Conservation (phyloP, 2,888 invertebrate genomes). For the Leptothorax acervorum region DNA sequence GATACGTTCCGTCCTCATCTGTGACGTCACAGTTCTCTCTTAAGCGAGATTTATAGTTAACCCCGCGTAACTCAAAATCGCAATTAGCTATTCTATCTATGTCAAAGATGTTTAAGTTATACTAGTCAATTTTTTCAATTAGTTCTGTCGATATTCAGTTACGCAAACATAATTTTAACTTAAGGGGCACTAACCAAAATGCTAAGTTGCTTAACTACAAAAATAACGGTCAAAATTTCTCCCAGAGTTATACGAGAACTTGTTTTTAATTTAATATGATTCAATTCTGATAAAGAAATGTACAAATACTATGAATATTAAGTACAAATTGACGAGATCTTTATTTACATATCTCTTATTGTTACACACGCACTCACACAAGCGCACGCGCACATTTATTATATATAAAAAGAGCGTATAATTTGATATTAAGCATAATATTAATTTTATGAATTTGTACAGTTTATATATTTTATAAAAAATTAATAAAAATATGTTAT, state of each 20-base stretch:
- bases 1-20: too few species aligned
- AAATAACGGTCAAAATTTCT: not conserved
- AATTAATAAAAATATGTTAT: not conserved
- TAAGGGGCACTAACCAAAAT: too few species aligned
- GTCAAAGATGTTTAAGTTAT: too few species aligned
- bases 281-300: not conserved
- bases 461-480: conserved; percentile 5
- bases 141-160: too few species aligned
- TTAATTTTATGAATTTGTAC: not conserved
- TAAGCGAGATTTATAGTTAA: too few species aligned
- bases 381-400: not conserved
- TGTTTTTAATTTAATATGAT: conserved; percentile 27
- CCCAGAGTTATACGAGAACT: conserved; percentile 16
- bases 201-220: too few species aligned
- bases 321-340: conserved; percentile 58
- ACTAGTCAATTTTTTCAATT: too few species aligned
- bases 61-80: too few species aligned
- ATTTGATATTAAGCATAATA: not conserved
- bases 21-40: too few species aligned
- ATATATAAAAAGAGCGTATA: not conserved
- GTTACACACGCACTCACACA: not conserved
- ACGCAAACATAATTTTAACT: too few species aligned
- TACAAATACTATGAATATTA: conserved; percentile 61
- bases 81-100: too few species aligned
- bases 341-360: conserved; percentile 10